Conservation (phyloP, 2,797 vertebrate genomes). For the Pteropus rufus region DNA sequence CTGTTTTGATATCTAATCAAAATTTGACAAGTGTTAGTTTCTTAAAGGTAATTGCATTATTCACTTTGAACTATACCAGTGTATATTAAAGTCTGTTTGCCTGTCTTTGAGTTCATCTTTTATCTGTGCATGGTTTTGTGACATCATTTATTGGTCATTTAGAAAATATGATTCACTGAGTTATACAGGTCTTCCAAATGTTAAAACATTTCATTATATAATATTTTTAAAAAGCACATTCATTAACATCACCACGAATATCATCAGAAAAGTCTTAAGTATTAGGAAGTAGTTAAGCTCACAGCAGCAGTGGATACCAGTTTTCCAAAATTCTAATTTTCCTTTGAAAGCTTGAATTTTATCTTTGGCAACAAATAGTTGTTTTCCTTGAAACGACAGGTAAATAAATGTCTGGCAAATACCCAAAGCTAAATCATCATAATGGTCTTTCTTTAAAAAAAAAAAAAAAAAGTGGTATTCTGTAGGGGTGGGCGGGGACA, state of each 20-base stretch:
- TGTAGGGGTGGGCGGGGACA: not conserved
- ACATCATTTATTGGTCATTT: not conserved
- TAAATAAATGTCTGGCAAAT: constrained; percentile 40
- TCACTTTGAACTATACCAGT: not conserved
- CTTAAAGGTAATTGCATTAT: constrained; percentile 1
- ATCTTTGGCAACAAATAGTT: not conserved
- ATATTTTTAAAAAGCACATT: not conserved
- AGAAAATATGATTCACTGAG: not conserved
- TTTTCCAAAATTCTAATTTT: not conserved
- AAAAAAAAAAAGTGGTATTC: not conserved
- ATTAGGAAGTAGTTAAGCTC: not conserved
- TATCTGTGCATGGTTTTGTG: not conserved
- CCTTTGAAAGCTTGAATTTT: constrained; percentile 32
- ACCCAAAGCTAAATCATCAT: not conserved
- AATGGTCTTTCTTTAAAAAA: not conserved
- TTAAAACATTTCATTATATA: not conserved
- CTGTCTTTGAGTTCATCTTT: not conserved
- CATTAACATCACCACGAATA: not conserved
- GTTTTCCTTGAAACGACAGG: not conserved
- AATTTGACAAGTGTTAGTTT: not conserved
- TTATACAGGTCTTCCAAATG: not conserved
- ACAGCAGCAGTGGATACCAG: not conserved
- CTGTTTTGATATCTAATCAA: constrained; percentile 17
- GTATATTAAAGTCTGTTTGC: not conserved
- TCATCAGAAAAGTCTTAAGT: not conserved